Percentiles rank a stretch among this genome's conserved stretches.
These are phyloP conservation scores for Cosmopolites sordidus DNA, from an alignment of 2,888 invertebrate species.

Conservation along the genomic window DNA sequence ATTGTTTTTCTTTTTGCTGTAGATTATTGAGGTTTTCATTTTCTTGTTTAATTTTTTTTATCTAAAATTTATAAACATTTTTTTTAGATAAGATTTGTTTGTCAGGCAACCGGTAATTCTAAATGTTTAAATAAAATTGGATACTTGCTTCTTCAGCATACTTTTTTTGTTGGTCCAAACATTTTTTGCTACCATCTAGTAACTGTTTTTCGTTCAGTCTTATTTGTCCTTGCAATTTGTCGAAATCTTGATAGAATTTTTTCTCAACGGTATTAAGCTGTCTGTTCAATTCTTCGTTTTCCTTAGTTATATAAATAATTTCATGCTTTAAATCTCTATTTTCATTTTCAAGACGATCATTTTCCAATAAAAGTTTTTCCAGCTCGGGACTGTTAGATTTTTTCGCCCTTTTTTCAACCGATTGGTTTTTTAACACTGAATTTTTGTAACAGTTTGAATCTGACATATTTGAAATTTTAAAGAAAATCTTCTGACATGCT, in stretches of 20 bases:
- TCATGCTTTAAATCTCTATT: constrained; percentile 15
- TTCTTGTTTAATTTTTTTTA: constrained; percentile 20
- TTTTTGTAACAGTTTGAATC: not conserved
- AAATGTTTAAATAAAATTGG: too few relatives aligned
- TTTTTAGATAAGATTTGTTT: too few relatives aligned
- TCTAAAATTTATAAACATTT: constrained; percentile 5
- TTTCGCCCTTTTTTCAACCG: not conserved
- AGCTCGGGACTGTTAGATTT: not conserved
- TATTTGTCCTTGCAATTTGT: constrained; percentile 24
- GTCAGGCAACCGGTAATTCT: too few relatives aligned
- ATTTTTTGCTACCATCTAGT: constrained; percentile 25
- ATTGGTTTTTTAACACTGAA: not conserved
- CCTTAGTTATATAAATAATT: constrained; percentile 7
- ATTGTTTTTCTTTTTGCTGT: constrained; percentile 10
- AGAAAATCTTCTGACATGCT: constrained; percentile 13
- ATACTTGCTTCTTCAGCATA: constrained; percentile 19
- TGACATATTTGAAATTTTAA: constrained; percentile 21
- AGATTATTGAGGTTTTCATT: constrained; percentile 22
- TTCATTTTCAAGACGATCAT: constrained; percentile 21
- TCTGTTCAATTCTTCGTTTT: constrained; percentile 20
- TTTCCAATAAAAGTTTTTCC: constrained; percentile 12
- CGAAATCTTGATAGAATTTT: constrained; percentile 24
- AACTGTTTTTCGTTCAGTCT: constrained; percentile 19
- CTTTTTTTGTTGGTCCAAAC: constrained; percentile 26
- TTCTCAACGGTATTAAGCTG: constrained; percentile 13